Conservation (phyloP, 1,140 invertebrate species). For the Tetragonula clypearis region DNA sequence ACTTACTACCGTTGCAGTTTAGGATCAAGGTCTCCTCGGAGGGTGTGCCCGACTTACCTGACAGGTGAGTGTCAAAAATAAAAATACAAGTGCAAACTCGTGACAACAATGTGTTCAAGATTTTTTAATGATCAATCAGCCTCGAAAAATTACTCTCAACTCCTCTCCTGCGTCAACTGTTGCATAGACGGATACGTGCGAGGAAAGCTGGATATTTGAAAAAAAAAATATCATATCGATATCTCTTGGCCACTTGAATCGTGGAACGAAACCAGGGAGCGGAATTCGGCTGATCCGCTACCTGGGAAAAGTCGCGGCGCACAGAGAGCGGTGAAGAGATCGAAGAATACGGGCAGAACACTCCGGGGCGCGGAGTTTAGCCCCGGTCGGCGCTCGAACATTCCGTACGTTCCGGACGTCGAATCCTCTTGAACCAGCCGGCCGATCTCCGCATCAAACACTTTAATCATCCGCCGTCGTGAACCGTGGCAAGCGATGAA, state of each 20-base stretch:
- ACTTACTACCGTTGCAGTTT: too few species aligned
- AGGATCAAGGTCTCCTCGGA: too few species aligned
- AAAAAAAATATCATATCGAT: not conserved
- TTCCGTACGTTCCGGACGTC: not conserved
- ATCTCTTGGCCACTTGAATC: not conserved
- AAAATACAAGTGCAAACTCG: too few species aligned
- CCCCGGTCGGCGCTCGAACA: not conserved
- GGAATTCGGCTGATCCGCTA: not conserved
- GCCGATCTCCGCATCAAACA: not conserved
- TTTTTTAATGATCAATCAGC: too few species aligned
- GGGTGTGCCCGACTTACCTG: too few species aligned
- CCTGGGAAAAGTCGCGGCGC: not conserved
- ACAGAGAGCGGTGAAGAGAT: too few species aligned
- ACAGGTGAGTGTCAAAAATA: too few species aligned
- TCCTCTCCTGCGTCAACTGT: too few species aligned
- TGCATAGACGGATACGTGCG: too few species aligned
- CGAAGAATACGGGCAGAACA: not conserved
- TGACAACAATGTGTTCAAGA: too few species aligned
- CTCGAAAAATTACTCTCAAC: too few species aligned
- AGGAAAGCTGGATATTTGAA: too few species aligned
- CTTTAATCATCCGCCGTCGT: not conserved
- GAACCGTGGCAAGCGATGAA: not conserved
- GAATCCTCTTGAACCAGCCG: slow-evolving; percentile 14
- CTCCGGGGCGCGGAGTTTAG: not conserved
- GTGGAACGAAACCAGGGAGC: not conserved